phyloP scores from a whole-genome alignment of 2,888 invertebrate species.

The Stramonita haemastoma region DNA sequence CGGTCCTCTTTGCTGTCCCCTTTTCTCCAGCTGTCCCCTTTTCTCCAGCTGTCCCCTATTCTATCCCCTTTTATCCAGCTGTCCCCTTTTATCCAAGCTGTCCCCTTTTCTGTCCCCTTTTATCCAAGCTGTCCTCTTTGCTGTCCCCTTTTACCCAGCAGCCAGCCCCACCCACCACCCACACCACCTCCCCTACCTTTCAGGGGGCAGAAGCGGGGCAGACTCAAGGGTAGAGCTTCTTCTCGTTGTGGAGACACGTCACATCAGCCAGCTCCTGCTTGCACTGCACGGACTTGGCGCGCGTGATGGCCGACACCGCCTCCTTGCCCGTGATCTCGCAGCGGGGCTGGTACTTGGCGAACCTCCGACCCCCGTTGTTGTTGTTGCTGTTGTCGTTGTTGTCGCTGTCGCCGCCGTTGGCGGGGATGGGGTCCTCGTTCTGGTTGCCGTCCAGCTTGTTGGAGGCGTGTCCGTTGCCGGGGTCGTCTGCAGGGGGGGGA shows the following conservation, averaged over 20 bases:
- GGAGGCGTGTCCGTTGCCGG: background rate
- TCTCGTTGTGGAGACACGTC: slow-evolving; percentile 88
- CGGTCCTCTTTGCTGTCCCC: too few species aligned
- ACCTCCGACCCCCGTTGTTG: background rate
- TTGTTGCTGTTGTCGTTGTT: too few species aligned
- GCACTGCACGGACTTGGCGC: slow-evolving; percentile 91
- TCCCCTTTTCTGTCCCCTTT: too few species aligned
- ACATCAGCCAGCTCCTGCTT: slow-evolving; percentile 90
- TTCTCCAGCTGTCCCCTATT: too few species aligned
- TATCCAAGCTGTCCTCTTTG: too few species aligned
- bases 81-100: too few species aligned
- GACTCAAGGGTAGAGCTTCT: slow-evolving; percentile 85
- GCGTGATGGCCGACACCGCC: slow-evolving; percentile 91
- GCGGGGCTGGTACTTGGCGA: slow-evolving; percentile 75
- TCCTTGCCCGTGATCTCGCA: slow-evolving; percentile 88
- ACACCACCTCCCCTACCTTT: too few species aligned
- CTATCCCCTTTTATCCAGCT: too few species aligned
- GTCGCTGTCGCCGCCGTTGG: too few species aligned
- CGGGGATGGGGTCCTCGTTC: slow-evolving; percentile 35
- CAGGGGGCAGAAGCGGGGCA: slow-evolving; percentile 87
- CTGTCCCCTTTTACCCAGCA: too few species aligned
- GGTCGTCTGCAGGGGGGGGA: slow-evolving; percentile 14
- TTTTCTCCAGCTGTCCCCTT: too few species aligned
- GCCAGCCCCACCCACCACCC: too few species aligned
- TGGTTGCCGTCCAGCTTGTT: slow-evolving; percentile 38